A percentile compares a stretch with the other conserved stretches of the same genome.
These are phyloP conservation scores for Xiphorhynchus elegans DNA, from an alignment of 2,113 vertebrate species.

Conservation along the genomic window DNA sequence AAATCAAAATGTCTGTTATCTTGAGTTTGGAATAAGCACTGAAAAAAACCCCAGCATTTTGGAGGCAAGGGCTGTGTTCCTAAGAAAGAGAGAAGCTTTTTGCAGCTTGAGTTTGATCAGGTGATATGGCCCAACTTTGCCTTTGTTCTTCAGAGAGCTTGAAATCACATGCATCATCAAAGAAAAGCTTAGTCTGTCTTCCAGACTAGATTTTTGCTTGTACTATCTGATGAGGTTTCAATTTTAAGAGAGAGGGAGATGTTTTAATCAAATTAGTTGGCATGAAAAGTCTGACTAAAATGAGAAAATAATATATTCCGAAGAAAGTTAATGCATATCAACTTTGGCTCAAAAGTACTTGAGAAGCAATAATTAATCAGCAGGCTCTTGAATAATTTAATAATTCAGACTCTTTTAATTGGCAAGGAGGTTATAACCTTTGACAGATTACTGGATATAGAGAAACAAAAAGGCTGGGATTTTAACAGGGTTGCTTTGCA, in stretches of 20 bases:
- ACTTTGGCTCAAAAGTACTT: not conserved
- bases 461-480: not conserved
- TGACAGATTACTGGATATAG: not conserved
- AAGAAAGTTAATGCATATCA: not conserved
- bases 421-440: conserved; percentile 8
- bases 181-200: not conserved
- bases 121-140: not conserved
- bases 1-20: not conserved
- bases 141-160: not conserved
- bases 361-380: conserved; percentile 34
- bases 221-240: not conserved
- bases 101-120: not conserved
- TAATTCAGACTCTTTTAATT: not conserved
- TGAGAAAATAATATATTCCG: conserved; percentile 18
- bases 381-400: conserved; percentile 23
- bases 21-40: not conserved
- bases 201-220: not conserved
- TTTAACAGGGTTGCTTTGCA: not conserved
- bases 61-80: not conserved
- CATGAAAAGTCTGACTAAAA: not conserved
- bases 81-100: not conserved
- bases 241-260: not conserved
- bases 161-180: not conserved
- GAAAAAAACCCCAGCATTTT: not conserved
- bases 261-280: conserved; percentile 43